Evolutionary conservation across 2,888 invertebrate genomes (phyloP), one percentile per base, ranked within the genome.

Genomic region (Hoplodrina blanda): DNA sequence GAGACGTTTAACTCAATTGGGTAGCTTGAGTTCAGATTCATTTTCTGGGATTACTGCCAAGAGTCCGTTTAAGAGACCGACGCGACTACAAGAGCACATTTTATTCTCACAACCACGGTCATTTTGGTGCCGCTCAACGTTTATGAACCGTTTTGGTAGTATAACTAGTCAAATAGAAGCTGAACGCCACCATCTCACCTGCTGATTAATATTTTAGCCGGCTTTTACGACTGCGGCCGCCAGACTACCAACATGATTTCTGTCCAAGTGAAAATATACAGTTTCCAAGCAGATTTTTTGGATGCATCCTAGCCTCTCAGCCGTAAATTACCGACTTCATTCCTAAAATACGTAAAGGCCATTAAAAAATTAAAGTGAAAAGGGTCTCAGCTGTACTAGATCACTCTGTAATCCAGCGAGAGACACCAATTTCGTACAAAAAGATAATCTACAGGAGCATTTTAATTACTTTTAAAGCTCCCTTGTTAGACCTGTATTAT

Each of bases 401-500:
- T 78, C 78, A 71, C 33, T 60, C 54, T 8, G 33, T 82, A 80
- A 82, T 79, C 85, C 80, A 69, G 15, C 49, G 30, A 65, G 66
- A 65, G 80, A 75, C 71, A 69, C 64, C 41, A 67, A 82, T 80
- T 76, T 67, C 10, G 54, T 56, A 49, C 69, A 71, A 72, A 80
- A 82, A 82, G 71, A 69, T 80, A 80, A 82, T 77, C 64, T 77
- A 41, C 65, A 79, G 67, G 56, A 80, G 77, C 61, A 83, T 80
- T 83, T 82, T 83, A 85, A 83, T 83, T 85, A 83, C 81, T 83
- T 79, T 80, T 75, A 77, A 77, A 82, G 85, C 83, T 68, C 73
- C 66, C 71, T 77, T 80, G 80, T 82, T 82, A 71, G 75, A 84
- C 77, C 82, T 85, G 83, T 86, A 87, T 87, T 88, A 86, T 83